phyloP scores from a whole-genome alignment of 2,797 vertebrate genomes.

The Sebastes nivosus region DNA sequence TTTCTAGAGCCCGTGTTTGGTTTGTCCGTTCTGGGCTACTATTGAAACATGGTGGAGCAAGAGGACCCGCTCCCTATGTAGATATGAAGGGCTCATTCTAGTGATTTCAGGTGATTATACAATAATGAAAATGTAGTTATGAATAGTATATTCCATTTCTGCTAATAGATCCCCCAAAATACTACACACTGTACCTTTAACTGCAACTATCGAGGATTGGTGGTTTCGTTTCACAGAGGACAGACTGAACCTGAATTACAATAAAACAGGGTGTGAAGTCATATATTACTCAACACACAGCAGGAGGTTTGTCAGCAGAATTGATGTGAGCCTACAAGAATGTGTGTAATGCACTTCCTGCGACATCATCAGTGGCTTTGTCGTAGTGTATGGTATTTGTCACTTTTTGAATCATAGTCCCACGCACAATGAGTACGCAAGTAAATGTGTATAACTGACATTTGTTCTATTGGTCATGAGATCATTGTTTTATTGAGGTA shows the following conservation, averaged over 20 bases:
- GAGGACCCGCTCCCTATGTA: too few relatives aligned
- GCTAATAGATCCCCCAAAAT: too few relatives aligned
- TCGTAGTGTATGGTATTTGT: not conserved
- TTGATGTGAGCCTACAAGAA: constrained; percentile 35
- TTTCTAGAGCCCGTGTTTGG: too few relatives aligned
- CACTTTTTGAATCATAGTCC: not conserved
- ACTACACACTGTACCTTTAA: too few relatives aligned
- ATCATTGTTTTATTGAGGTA: not conserved
- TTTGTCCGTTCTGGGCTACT: too few relatives aligned
- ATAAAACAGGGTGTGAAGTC: not conserved
- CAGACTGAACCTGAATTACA: not conserved
- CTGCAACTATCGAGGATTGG: not conserved
- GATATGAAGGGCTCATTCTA: too few relatives aligned
- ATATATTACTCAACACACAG: not conserved
- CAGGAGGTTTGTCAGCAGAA: constrained; percentile 23
- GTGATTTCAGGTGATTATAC: too few relatives aligned
- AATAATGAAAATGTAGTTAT: too few relatives aligned
- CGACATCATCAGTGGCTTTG: not conserved
- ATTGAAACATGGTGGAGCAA: rapidly evolving
- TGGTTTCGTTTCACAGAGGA: not conserved
- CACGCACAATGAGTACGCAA: not conserved
- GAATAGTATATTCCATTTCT: too few relatives aligned
- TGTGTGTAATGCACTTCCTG: constrained; percentile 43
- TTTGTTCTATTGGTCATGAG: not conserved
- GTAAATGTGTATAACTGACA: not conserved